These are phyloP conservation scores for Phylloscopus trochiloides DNA, from an alignment of 2,113 vertebrate genomes.

Conservation along the genomic window DNA sequence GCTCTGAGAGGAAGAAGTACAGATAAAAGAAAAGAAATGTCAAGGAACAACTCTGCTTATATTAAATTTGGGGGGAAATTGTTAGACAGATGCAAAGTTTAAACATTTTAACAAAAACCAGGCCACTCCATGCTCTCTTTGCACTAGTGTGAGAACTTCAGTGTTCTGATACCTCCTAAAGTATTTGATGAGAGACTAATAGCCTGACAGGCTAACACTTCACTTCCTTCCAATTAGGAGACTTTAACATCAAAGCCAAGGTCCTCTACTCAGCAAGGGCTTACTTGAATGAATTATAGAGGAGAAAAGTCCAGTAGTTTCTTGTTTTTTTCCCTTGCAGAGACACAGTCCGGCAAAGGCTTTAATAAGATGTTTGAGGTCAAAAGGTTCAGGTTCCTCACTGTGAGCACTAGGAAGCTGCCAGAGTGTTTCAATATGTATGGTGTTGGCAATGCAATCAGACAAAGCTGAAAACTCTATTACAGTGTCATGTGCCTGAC, in stretches of 20 bases:
- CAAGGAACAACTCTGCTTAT: slow-evolving; percentile 31
- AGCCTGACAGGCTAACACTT: slow-evolving; percentile 93
- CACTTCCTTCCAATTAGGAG: slow-evolving; percentile 98
- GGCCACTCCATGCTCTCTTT: slow-evolving; percentile 68
- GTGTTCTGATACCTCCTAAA: slow-evolving; percentile 84
- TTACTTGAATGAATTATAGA: slow-evolving; percentile 86
- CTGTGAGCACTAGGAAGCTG: slow-evolving; percentile 75
- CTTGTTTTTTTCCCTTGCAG: slow-evolving; percentile 63
- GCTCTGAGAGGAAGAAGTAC: not conserved
- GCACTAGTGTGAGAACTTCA: slow-evolving; percentile 85
- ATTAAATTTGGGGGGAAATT: slow-evolving; percentile 34
- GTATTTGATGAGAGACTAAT: slow-evolving; percentile 92
- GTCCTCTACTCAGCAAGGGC: slow-evolving; percentile 81
- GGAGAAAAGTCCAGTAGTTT: slow-evolving; percentile 78
- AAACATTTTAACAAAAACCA: slow-evolving; percentile 84
- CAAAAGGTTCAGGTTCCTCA: slow-evolving; percentile 77
- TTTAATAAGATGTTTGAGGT: slow-evolving; percentile 86
- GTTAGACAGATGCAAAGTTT: slow-evolving; percentile 71
- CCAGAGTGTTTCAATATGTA: slow-evolving; percentile 81
- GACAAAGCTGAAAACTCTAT: slow-evolving; percentile 64
- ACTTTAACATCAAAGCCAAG: slow-evolving; percentile 89
- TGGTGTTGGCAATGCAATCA: slow-evolving; percentile 72
- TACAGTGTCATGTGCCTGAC: slow-evolving; percentile 37
- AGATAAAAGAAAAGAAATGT: slow-evolving; percentile 50
- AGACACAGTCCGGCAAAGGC: slow-evolving; percentile 64